phyloP scores from a whole-genome alignment of 1,140 invertebrate genomes.

The Pomacea maculata region DNA sequence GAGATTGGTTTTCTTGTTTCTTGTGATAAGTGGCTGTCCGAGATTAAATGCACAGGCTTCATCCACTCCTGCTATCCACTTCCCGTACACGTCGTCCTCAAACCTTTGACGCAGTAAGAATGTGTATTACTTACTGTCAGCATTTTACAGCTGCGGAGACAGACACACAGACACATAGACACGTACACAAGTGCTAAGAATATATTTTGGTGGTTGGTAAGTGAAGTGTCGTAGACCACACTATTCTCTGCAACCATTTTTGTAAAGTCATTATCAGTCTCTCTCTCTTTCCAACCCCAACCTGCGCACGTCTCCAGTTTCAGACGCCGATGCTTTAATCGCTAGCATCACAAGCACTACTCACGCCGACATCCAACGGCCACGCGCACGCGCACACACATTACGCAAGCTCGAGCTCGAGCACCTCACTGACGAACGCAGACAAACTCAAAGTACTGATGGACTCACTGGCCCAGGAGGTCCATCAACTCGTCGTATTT shows the following conservation, averaged over 20 bases:
- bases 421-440: background rate
- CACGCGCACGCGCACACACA: background rate
- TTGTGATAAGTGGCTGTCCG: constrained; percentile 62
- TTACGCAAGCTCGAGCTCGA: too few relatives aligned
- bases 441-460: background rate
- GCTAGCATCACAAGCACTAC: too few relatives aligned
- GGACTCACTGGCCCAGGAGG: constrained; percentile 58
- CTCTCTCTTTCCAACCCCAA: too few relatives aligned
- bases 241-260: too few relatives aligned
- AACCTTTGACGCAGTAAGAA: constrained; percentile 38
- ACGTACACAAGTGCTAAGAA: too few relatives aligned
- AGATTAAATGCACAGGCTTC: constrained; percentile 65
- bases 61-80: constrained; percentile 64
- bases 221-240: too few relatives aligned
- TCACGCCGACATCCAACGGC: background rate
- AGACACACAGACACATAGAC: background rate
- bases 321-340: too few relatives aligned
- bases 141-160: background rate
- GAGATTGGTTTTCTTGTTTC: constrained; percentile 57
- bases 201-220: too few relatives aligned
- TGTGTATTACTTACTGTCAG: background rate
- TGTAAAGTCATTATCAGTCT: too few relatives aligned
- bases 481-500: constrained; percentile 65
- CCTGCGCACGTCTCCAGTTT: too few relatives aligned
- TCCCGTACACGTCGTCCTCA: constrained; percentile 60